Evolutionary conservation across 2,888 invertebrate genomes (phyloP).

Genomic region (Nymphalis urticae): DNA sequence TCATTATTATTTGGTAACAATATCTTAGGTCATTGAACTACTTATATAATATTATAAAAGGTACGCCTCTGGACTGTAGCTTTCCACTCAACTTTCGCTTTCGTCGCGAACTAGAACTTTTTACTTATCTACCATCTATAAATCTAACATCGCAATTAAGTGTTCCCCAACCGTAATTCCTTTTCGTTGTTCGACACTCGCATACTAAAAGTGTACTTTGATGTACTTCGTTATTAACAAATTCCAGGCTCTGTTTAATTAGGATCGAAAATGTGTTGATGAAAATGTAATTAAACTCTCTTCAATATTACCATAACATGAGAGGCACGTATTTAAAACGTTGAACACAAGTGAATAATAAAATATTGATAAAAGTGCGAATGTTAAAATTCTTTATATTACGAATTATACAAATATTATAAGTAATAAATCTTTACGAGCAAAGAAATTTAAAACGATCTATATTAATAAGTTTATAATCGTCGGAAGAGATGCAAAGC

Average conservation of each 20-base stretch:
- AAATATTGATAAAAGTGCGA: no score
- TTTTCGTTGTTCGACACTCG: constrained; percentile 2
- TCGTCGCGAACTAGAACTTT: constrained; percentile 42
- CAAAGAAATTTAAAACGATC: no score
- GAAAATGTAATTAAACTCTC: neutral
- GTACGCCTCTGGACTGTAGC: constrained; percentile 45
- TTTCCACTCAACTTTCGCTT: constrained; percentile 69
- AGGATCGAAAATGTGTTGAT: neutral
- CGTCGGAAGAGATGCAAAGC: no score
- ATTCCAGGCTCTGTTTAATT: neutral
- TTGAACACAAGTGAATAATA: no score
- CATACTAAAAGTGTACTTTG: neutral
- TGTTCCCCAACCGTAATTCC: neutral
- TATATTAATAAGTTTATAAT: no score
- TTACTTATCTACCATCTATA: constrained; percentile 26
- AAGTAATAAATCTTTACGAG: no score
- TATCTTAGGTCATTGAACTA: constrained; percentile 11
- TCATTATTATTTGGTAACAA: no score
- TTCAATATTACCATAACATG: no score
- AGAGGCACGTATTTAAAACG: no score
- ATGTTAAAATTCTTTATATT: no score
- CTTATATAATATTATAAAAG: constrained; percentile 26
- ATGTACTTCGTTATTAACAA: neutral
- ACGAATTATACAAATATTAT: no score
- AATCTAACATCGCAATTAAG: constrained; percentile 12